phyloP scores from a whole-genome alignment of 2,113 vertebrate species.

The Crocuta crocuta region DNA sequence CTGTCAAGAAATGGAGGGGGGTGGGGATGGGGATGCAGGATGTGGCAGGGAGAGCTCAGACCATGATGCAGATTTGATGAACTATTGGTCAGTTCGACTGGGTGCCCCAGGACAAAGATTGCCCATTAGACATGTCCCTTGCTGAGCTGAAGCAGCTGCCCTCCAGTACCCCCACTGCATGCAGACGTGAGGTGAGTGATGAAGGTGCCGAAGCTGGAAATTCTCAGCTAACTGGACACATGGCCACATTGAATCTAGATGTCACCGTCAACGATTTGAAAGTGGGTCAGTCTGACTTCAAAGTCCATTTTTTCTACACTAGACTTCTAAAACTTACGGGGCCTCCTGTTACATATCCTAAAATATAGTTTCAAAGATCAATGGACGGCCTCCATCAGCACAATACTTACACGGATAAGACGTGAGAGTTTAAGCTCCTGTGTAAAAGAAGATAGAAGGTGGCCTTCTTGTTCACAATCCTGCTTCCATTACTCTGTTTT shows the following conservation, averaged over 20 bases:
- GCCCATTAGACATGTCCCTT: neutral
- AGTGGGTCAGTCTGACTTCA: neutral
- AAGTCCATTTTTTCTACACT: neutral
- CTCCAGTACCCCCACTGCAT: no score
- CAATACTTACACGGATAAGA: neutral
- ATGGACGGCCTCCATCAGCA: no score
- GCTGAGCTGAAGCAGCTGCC: neutral
- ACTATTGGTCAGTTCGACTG: neutral
- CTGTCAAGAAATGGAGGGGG: no score
- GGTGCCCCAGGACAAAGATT: neutral
- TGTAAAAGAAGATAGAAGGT: neutral
- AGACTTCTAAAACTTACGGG: neutral
- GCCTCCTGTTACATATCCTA: neutral
- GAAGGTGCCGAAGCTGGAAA: neutral
- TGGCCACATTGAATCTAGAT: neutral
- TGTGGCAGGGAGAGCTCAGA: neutral
- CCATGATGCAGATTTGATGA: neutral
- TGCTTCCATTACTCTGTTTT: conserved; percentile 26
- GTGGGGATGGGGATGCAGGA: no score
- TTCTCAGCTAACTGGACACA: neutral
- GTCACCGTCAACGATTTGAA: neutral
- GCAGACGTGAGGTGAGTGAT: neutral
- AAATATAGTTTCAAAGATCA: conserved; percentile 15
- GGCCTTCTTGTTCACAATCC: neutral
- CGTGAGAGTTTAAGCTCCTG: neutral